Evolutionary conservation across 1,140 invertebrate species (phyloP).

Genomic region (Drosophila pachea): DNA sequence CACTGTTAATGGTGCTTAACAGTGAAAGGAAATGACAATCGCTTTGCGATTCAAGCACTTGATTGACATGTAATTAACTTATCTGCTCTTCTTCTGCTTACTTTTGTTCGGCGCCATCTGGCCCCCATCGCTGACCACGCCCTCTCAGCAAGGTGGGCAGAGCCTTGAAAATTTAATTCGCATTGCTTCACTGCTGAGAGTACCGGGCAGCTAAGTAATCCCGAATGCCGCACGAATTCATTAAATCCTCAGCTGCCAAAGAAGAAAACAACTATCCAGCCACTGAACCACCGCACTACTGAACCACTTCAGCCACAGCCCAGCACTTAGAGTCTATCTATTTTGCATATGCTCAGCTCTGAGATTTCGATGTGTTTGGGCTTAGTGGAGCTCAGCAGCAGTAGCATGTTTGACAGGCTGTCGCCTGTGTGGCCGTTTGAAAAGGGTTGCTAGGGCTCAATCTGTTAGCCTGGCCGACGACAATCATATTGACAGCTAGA

Average conservation of each 20-base stretch:
- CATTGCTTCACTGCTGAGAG: not conserved
- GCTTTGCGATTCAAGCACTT: not conserved
- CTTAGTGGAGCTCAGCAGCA: not conserved
- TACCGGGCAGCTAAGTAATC: conserved; percentile 10
- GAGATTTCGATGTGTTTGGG: conserved; percentile 22
- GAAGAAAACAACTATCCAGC: not conserved
- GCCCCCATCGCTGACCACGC: not conserved
- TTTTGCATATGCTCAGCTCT: conserved; percentile 28
- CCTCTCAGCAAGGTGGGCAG: conserved; percentile 8
- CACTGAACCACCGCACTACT: not conserved
- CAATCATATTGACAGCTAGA: conserved; percentile 51
- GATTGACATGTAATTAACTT: conserved; percentile 36
- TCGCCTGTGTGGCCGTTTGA: conserved; percentile 43
- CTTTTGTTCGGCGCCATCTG: not conserved
- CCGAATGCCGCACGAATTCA: conserved; percentile 25
- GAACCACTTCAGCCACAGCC: not conserved
- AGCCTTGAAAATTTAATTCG: conserved; percentile 7
- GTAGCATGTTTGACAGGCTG: conserved; percentile 60
- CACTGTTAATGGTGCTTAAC: conserved; percentile 2
- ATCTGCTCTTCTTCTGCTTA: not conserved
- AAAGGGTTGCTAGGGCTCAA: conserved; percentile 55
- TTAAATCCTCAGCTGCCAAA: conserved; percentile 8
- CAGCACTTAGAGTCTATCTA: conserved; percentile 10
- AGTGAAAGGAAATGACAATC: not conserved
- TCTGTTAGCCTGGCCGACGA: conserved; percentile 33